Conservation (phyloP, 1,140 invertebrate genomes). For the Bombus waltoni region DNA sequence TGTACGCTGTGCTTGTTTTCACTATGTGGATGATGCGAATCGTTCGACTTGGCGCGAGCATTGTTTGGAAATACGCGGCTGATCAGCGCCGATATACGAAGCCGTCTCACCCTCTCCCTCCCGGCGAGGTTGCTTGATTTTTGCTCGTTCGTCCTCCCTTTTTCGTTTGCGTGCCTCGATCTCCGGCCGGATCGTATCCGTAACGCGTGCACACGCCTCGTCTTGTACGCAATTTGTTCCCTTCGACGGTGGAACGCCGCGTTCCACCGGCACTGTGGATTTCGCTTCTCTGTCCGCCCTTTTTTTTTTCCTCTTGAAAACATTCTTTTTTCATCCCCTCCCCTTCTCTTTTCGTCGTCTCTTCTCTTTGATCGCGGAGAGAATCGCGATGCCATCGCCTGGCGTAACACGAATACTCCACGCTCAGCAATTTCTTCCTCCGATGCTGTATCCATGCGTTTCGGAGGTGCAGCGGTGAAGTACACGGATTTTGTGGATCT, state of each 20-base stretch:
- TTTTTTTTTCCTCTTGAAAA: background rate
- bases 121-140: conserved; percentile 57
- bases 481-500: background rate
- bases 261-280: conserved; percentile 24
- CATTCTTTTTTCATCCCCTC: background rate
- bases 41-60: conserved; percentile 68
- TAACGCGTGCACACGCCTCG: conserved; percentile 59
- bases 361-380: no score
- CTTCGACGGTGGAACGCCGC: conserved; percentile 64
- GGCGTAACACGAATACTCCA: conserved; percentile 19
- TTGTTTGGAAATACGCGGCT: conserved; percentile 80
- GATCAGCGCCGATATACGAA: conserved; percentile 75
- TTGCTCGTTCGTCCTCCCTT: conserved; percentile 67
- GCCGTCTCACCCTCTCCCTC: conserved; percentile 44
- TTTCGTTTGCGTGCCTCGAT: conserved; percentile 56
- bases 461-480: no score
- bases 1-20: background rate
- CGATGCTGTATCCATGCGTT: conserved; percentile 9
- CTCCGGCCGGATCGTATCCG: conserved; percentile 65
- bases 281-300: background rate
- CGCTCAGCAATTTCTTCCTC: conserved; percentile 15
- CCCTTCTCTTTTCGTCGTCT: background rate
- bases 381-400: conserved; percentile 33
- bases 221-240: conserved; percentile 80
- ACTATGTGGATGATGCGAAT: conserved; percentile 39